Evolutionary conservation across 2,113 vertebrate species (phyloP).

Genomic region (Himantopus leucocephalus): DNA sequence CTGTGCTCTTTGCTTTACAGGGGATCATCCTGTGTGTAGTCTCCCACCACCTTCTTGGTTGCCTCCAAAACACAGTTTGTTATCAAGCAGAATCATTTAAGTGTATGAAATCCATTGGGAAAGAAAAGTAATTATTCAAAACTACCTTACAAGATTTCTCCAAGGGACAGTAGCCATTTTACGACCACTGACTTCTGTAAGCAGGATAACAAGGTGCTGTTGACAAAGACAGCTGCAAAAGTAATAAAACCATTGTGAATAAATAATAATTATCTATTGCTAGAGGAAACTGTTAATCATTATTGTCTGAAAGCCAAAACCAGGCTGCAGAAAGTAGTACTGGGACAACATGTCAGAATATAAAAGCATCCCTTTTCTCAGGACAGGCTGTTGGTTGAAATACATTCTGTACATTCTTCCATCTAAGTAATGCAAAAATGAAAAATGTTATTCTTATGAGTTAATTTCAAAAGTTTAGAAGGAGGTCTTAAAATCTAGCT

Average conservation of each 20-base stretch:
- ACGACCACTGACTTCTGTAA: not conserved
- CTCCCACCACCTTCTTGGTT: not conserved
- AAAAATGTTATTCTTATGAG: not conserved
- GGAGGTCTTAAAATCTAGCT: not conserved
- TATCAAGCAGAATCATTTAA: not conserved
- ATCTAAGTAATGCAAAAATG: not conserved
- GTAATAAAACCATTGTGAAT: not conserved
- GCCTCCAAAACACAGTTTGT: not conserved
- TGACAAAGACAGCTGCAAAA: not conserved
- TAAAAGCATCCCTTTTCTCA: not conserved
- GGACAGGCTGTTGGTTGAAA: not conserved
- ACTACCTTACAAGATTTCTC: not conserved
- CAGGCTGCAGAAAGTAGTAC: not conserved
- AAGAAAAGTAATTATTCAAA: not conserved
- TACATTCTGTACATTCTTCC: not conserved
- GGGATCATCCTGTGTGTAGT: not conserved
- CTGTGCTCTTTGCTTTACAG: not conserved
- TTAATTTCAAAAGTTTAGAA: not conserved
- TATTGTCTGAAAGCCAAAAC: not conserved
- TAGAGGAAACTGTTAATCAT: not conserved
- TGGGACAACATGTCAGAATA: not conserved
- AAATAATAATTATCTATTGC: not conserved
- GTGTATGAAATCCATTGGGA: not conserved
- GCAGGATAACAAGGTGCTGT: not conserved
- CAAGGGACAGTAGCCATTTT: not conserved